Evolutionary conservation across 2,113 vertebrate genomes (phyloP).

Genomic region (Oncorhynchus kisutch): DNA sequence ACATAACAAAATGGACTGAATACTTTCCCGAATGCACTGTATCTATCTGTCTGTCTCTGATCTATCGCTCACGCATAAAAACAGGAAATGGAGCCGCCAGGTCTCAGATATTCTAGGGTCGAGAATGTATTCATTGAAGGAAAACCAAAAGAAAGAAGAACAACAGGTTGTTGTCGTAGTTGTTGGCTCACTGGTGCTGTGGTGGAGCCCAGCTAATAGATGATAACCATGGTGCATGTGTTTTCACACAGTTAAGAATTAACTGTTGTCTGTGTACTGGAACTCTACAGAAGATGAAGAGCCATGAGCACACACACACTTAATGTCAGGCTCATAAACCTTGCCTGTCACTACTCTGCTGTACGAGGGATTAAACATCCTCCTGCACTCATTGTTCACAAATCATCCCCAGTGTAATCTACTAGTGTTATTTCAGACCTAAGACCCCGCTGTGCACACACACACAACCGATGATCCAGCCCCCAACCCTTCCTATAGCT

Average conservation of each 20-base stretch:
- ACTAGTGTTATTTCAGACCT: conserved; percentile 11
- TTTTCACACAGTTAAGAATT: background rate
- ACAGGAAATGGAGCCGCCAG: conserved; percentile 18
- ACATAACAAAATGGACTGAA: no score
- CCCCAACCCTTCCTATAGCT: background rate
- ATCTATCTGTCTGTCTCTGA: background rate
- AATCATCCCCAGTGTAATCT: conserved; percentile 6
- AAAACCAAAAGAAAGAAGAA: background rate
- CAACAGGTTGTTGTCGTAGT: background rate
- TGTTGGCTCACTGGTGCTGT: background rate
- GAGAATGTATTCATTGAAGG: background rate
- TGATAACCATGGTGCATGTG: conserved; percentile 1
- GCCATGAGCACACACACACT: background rate
- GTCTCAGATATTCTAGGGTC: background rate
- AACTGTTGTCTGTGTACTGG: background rate
- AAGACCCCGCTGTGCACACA: background rate
- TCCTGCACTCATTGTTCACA: conserved; percentile 4
- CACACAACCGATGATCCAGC: background rate
- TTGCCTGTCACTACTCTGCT: background rate
- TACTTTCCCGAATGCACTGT: no score
- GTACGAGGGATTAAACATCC: background rate
- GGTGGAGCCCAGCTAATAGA: background rate
- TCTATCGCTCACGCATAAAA: conserved; percentile 8
- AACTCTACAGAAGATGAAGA: no score
- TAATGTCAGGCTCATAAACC: background rate